Evolutionary conservation across 2,113 vertebrate genomes (phyloP).

Genomic region (Leucoraja erinaceus): DNA sequence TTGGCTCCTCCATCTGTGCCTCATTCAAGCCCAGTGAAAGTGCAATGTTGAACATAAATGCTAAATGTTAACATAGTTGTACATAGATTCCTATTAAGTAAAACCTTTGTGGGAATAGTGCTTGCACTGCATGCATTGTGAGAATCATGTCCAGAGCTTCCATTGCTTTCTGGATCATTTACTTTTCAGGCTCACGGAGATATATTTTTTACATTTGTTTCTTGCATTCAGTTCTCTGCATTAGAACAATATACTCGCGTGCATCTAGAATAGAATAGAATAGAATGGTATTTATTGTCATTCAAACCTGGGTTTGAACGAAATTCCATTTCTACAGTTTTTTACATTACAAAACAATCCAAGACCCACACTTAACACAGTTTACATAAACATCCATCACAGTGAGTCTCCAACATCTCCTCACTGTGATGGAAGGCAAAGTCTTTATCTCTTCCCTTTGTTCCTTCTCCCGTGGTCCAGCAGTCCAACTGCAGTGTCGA

Average conservation of each 20-base stretch:
- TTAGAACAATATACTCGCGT: not conserved
- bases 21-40: not conserved
- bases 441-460: no score
- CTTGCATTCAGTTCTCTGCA: not conserved
- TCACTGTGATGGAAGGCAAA: no score
- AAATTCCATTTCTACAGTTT: no score
- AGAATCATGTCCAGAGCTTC: not conserved
- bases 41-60: not conserved
- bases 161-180: not conserved
- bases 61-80: constrained; percentile 3
- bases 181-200: not conserved
- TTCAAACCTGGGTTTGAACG: no score
- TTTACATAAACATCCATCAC: no score
- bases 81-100: not conserved
- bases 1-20: not conserved
- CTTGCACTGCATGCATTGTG: not conserved
- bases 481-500: no score
- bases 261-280: no score
- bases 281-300: no score
- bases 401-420: no score
- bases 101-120: not conserved
- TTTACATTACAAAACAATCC: no score
- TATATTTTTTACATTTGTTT: not conserved
- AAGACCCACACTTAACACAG: no score
- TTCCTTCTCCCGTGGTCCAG: no score